Base-by-base conservation (phyloP, 2,797 vertebrate species). In the Enteromius mattozi region DNA sequence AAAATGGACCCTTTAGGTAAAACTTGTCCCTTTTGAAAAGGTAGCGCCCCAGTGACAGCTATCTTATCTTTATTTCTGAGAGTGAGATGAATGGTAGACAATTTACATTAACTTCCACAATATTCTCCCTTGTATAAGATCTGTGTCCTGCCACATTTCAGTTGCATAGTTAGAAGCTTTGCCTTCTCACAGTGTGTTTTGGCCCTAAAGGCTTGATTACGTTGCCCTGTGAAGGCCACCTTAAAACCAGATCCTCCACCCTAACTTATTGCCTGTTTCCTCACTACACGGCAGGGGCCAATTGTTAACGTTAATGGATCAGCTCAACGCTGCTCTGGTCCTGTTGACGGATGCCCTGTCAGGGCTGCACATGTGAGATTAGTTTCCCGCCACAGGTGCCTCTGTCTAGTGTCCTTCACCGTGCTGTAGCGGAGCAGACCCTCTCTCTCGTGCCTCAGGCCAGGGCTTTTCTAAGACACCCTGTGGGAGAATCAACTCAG, bases 231-330 rank as follows among this genome's bases (percentile, higher is more conserved):
- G 80, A 75, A 88, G 78, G 77, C 86, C 66, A 78, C 30, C 59
- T 87, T 66, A 86, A 82, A 78, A 83, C 84, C 85, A 90, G 82
- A 85, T 83, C 63, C 71, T 56, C 83, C 81, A 82, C 84, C 82
- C 81, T 90, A 92, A 91, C 87, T 69, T 88, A 90, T 87, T 88
- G 86, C 86, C 89, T 85, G 88, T 86, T 91, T 89, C 86, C 84
- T 89, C 83, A 83, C 56, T 37, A 63, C 78, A 78, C 51, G 42
- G 82, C 70, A 85, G 88, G 82, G 91, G 87, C 91, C 90, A 89
- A 82, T 87, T 92, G 92, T 92, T 93, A 93, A 82, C 86, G 92
- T 91, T 92, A 92, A 92, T 76, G 83, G 89, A 92, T 89, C 91
- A 92, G 89, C 87, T 91, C 91, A 92, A 88, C 89, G 83, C 82